Evolutionary conservation across 2,888 invertebrate species (phyloP).

Genomic region (Steinernema carpocapsae): DNA sequence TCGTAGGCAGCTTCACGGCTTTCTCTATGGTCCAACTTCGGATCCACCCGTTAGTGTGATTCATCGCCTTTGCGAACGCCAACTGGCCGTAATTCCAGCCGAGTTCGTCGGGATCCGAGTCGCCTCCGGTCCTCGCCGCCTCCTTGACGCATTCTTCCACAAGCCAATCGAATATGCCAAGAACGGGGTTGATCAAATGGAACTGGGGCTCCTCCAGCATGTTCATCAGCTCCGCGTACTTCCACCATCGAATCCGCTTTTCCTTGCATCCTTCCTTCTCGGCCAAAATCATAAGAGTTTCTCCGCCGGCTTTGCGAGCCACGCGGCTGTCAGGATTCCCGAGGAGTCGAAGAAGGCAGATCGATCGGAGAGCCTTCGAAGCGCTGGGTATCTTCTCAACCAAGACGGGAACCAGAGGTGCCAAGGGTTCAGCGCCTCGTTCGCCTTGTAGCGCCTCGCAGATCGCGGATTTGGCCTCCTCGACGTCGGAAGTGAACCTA

Average conservation of each 20-base stretch:
- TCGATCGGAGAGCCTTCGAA: background rate
- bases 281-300: slow-evolving; percentile 29
- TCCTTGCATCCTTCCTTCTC: background rate
- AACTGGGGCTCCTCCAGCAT: slow-evolving; percentile 59
- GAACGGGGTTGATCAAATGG: background rate
- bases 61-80: slow-evolving; percentile 40
- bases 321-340: background rate
- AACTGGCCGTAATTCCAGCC: slow-evolving; percentile 19
- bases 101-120: background rate
- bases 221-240: slow-evolving; percentile 48
- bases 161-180: slow-evolving; percentile 23
- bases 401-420: background rate
- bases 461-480: background rate
- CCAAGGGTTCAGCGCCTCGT: background rate
- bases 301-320: slow-evolving; percentile 4
- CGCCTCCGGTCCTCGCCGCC: background rate
- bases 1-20: slow-evolving; percentile 34
- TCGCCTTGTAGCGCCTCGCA: background rate
- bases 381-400: background rate
- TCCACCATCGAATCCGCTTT: slow-evolving; percentile 37
- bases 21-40: slow-evolving; percentile 55
- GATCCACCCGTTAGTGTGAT: slow-evolving; percentile 60
- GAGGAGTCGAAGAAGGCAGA: slow-evolving; percentile 4
- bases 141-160: background rate
- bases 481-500: background rate